These are phyloP conservation scores for Chloroceryle inda DNA, from an alignment of 2,797 vertebrate genomes.

Conservation along the genomic window DNA sequence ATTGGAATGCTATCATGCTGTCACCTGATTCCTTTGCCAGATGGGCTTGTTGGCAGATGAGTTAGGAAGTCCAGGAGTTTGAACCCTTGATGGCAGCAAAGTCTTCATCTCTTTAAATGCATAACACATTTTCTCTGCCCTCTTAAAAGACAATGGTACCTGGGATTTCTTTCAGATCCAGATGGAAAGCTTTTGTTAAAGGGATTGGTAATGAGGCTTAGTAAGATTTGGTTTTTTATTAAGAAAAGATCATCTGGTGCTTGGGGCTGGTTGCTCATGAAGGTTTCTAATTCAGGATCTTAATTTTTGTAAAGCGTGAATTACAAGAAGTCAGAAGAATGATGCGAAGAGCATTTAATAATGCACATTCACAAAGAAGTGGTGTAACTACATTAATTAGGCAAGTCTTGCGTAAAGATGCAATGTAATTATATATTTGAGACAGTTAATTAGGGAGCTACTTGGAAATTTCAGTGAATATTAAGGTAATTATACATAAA, in stretches of 20 bases:
- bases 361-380: slow-evolving; percentile 92
- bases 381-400: slow-evolving; percentile 93
- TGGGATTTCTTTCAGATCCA: slow-evolving; percentile 64
- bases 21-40: neutral
- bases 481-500: slow-evolving; percentile 94
- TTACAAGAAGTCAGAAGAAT: slow-evolving; percentile 97
- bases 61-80: neutral
- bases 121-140: slow-evolving; percentile 38
- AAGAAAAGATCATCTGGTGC: slow-evolving; percentile 76
- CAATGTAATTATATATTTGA: slow-evolving; percentile 97
- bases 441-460: slow-evolving; percentile 95
- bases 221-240: slow-evolving; percentile 77
- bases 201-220: slow-evolving; percentile 77
- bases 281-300: slow-evolving; percentile 92
- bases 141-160: slow-evolving; percentile 63
- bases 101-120: slow-evolving; percentile 1
- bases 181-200: slow-evolving; percentile 70
- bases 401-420: slow-evolving; percentile 96
- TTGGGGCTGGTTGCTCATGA: slow-evolving; percentile 81
- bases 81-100: slow-evolving; percentile 42
- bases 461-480: slow-evolving; percentile 93
- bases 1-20: neutral
- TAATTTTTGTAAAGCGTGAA: slow-evolving; percentile 94
- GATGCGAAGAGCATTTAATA: slow-evolving; percentile 98
- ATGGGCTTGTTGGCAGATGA: neutral